Conservation (phyloP, 92 coral and sea anemone species). For the Pocillopora grandis region DNA sequence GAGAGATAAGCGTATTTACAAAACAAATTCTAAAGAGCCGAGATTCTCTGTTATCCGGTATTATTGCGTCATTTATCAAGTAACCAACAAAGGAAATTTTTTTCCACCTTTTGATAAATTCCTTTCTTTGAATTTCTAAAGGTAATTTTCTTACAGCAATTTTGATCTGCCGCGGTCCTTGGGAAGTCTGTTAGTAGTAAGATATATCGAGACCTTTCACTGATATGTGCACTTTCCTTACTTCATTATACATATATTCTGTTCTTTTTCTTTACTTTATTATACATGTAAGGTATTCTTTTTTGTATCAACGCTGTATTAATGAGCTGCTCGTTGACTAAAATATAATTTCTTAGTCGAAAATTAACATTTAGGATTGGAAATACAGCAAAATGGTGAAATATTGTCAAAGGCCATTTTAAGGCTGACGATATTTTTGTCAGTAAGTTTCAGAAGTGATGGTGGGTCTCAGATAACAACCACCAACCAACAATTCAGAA, state of each 20-base stretch:
- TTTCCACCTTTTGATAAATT: conserved; percentile 8
- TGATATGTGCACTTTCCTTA: conserved; percentile 3
- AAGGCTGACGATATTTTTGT: no score
- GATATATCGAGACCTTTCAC: background rate
- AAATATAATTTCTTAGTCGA: conserved; percentile 8
- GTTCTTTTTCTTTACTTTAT: background rate
- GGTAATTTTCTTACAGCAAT: background rate
- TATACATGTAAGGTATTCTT: background rate
- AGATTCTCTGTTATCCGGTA: conserved; percentile 37
- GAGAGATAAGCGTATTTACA: conserved; percentile 34
- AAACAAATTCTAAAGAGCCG: conserved; percentile 24
- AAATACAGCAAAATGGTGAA: background rate
- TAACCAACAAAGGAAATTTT: background rate
- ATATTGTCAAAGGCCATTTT: background rate
- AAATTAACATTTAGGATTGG: background rate
- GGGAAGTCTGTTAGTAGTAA: conserved; percentile 6
- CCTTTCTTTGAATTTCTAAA: conserved; percentile 1
- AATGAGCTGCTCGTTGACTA: conserved; percentile 6
- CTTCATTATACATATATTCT: background rate
- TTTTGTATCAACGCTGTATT: background rate
- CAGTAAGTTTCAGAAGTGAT: background rate
- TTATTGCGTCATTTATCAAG: conserved; percentile 3
- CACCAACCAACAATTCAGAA: background rate
- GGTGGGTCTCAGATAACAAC: background rate
- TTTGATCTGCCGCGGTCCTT: conserved; percentile 2